These are phyloP conservation scores for Drosophila saltans DNA, from an alignment of 1,140 invertebrate genomes.

Conservation along the genomic window DNA sequence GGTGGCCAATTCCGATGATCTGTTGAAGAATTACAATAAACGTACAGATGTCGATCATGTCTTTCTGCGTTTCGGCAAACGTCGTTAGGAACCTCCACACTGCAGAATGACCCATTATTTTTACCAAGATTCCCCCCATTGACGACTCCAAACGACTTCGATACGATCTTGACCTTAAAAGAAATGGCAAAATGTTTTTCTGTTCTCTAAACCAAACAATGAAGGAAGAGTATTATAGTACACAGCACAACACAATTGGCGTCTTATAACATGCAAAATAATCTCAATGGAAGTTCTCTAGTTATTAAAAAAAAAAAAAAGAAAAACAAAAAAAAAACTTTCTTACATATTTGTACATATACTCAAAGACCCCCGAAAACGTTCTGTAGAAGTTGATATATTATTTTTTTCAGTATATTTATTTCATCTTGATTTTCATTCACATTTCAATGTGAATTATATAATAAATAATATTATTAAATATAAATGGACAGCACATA, in stretches of 20 bases:
- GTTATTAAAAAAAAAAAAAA: constrained; percentile 37
- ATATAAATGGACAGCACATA: constrained; percentile 30
- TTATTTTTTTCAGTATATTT: constrained; percentile 20
- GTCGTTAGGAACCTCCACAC: constrained; percentile 72
- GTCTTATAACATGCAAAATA: constrained; percentile 48
- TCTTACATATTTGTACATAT: constrained; percentile 50
- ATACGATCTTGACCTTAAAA: constrained; percentile 48
- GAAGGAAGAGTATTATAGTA: constrained; percentile 8
- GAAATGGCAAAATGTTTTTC: constrained; percentile 46
- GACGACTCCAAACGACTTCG: constrained; percentile 22
- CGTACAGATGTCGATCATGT: constrained; percentile 91
- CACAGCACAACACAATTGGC: constrained; percentile 46
- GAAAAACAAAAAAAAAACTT: constrained; percentile 7
- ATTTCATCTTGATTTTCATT: constrained; percentile 19
- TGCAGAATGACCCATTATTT: not conserved
- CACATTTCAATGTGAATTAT: constrained; percentile 10
- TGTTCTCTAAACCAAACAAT: constrained; percentile 21
- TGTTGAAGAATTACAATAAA: constrained; percentile 85
- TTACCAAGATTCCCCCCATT: not conserved
- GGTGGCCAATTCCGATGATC: constrained; percentile 72
- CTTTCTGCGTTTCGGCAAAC: constrained; percentile 89
- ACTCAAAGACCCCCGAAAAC: constrained; percentile 64
- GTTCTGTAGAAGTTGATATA: constrained; percentile 45
- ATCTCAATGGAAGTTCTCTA: constrained; percentile 74
- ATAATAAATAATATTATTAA: constrained; percentile 22